Evolutionary conservation across 2,888 invertebrate species (phyloP), one percentile per base, ranked within the genome.

Genomic region (Chorisops tibialis): DNA sequence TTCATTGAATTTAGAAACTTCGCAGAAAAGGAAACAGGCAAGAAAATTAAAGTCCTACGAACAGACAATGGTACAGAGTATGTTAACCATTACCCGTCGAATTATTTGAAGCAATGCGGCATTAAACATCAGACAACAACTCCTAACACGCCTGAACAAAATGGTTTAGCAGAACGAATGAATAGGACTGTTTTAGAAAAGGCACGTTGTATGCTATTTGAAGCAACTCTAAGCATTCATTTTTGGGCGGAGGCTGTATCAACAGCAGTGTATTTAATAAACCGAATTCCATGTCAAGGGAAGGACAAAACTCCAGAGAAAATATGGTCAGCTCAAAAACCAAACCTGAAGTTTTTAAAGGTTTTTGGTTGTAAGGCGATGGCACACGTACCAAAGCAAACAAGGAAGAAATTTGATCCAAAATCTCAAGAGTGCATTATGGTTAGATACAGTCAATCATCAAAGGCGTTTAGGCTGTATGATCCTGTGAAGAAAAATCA

Each of bases 11-110:
- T 67, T 47, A 67, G 66, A 43, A 61, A 47, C 4, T n/a, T 63
- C 30, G 65, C 64, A 54, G 68, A 69, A 66, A 68, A 64, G 18
- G 66, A 70, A 56, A 66, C 64, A 38, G 62, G 63, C 7, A 49
- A 24, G 12, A 67, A 59, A 43, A 67, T 68, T 2, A 67, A 66
- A 67, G 51, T 60, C 6, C n/a, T 67, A 3, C 51, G 66, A 22
- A 48, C 68, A 0, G 66, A 69, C 11, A 68, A 68, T 19, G 69
- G 67, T 1, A 50, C 37, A 2, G 67, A 68, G 9, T 68, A 65
- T n/a, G n/a, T n/a, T n/a, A n/a, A n/a, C n/a, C n/a, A n/a, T n/a
- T n/a, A n/a, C n/a, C 14, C n/a, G n/a, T n/a, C n/a, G n/a, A n/a
- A n/a, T n/a, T n/a, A n/a, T n/a, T n/a, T n/a, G n/a, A n/a, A n/a